Evolutionary conservation across 2,888 invertebrate genomes (phyloP), one percentile per base, ranked within the genome.

Genomic region (Sinodicranocentrus sp.): DNA sequence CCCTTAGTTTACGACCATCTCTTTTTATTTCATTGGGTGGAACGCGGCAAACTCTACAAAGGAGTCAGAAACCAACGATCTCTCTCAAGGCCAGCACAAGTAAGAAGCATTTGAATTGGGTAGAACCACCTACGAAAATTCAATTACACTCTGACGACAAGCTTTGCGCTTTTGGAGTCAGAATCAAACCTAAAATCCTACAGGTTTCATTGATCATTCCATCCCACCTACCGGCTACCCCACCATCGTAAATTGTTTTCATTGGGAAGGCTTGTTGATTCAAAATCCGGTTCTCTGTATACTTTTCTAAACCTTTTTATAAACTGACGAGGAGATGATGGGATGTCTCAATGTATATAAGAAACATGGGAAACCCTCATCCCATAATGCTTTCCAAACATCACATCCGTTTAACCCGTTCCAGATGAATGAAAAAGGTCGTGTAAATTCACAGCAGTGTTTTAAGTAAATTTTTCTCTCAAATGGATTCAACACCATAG

Each of bases 381-480:
- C 33, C 10, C 10, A n/a, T n/a, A n/a, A 28, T 63, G 8, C 5
- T 44, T 67, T 44, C 44, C n/a, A 71, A 71, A 71, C 71, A 71
- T 71, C 39, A 57, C 57, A 57, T 57, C 71, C 28, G 26, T 71
- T 71, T 57, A 57, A 39, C 57, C 57, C 71, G 71, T 71, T 71
- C 71, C 71, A 57, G 71, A 71, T 71, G 71, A 71, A 71, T 71
- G 71, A 57, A 71, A 71, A 71, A 71, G 71, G 71, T 71, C 71
- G 57, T 57, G 67, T 52, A 70, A 26, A 52, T 26, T 52, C 52
- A 52, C 17, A 15, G 25, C 26, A 15, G 43, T 68, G 25, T 33
- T 67, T 48, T 10, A 48, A n/a, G n/a, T n/a, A 26, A 23, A 15
- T 23, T 19, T 33, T 44, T 19, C 28, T 25, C 25, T 61, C 1